Evolutionary conservation across 1,140 invertebrate genomes (phyloP), one percentile per base, ranked within the genome.

Genomic region (Lepidurus packardi): DNA sequence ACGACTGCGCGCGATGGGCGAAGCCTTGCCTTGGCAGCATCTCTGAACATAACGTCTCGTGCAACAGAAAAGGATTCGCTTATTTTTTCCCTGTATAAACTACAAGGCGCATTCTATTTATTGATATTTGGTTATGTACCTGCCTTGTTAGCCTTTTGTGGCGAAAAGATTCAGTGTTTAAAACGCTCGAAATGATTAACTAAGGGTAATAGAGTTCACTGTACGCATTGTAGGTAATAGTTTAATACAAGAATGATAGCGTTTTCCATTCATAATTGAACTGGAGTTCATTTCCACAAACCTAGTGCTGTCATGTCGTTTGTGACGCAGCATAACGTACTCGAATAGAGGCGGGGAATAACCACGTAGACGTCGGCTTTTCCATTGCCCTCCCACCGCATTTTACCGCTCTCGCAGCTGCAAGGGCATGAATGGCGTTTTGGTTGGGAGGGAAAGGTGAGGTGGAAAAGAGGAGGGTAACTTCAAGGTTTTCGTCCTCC

Each of bases 371-470:
- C 53, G 21, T 65, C 21, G 6, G 53, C 6, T 9, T n/a, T 21
- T 65, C 53, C 53, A 13, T 7, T 13, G 16, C 6, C 53, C 53
- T n/a, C 53, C 53, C 53, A 65, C 53, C 21, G 53, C 9, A 34
- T 34, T 34, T 34, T 34, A 34, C 34, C 34, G 34, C 21, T 47
- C 10, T 13, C 16, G 53, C 9, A 65, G 13, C 53, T 34, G 13
- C 45, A 47, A 47, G 45, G 53, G 53, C 53, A 65, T 65, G 53
- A 65, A 65, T 65, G 53, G 53, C 53, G 53, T n/a, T 65, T 65
- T 13, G 13, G 53, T 65, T n/a, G 53, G 53, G n/a, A 65, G 53
- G 53, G 53, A 65, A 65, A 65, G 53, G 53, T 11, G 45, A 65
- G 53, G 16, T 16, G 53, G 9, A 13, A n/a, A 65, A 21, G 21